A percentile compares a stretch with the other conserved stretches of the same genome.
phyloP scores from a whole-genome alignment of 2,888 invertebrate genomes.

The Eristalinus sepulchralis region DNA sequence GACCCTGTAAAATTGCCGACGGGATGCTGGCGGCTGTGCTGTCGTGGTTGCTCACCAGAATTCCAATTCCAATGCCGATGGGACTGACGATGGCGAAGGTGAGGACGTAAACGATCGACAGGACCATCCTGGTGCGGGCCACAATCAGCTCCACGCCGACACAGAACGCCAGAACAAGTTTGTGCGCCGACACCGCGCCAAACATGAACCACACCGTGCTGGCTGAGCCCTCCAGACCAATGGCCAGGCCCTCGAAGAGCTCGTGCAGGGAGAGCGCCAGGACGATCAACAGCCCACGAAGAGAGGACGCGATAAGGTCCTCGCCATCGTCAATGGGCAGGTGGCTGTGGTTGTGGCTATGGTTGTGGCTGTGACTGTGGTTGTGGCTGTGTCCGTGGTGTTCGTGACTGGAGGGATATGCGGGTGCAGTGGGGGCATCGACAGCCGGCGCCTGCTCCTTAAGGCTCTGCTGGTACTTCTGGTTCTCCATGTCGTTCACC shows the following conservation, averaged over 20 bases:
- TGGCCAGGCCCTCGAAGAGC: slow-evolving; percentile 91
- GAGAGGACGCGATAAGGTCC: slow-evolving; percentile 78
- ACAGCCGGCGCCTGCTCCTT: neutral
- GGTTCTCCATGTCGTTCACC: slow-evolving; percentile 74
- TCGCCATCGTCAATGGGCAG: slow-evolving; percentile 76
- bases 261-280: slow-evolving; percentile 93
- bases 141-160: slow-evolving; percentile 92
- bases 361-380: slow-evolving; percentile 75
- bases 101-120: slow-evolving; percentile 86
- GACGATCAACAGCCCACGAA: slow-evolving; percentile 90
- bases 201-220: slow-evolving; percentile 89
- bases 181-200: slow-evolving; percentile 91
- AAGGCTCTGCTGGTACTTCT: slow-evolving; percentile 58
- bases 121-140: slow-evolving; percentile 84
- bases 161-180: slow-evolving; percentile 93
- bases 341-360: slow-evolving; percentile 75
- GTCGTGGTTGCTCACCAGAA: slow-evolving; percentile 84
- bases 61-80: slow-evolving; percentile 88
- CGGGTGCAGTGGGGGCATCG: slow-evolving; percentile 10
- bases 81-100: slow-evolving; percentile 91
- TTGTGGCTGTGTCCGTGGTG: slow-evolving; percentile 65
- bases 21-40: slow-evolving; percentile 84
- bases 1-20: slow-evolving; percentile 87
- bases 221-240: slow-evolving; percentile 87
- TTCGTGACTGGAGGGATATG: slow-evolving; percentile 20